These are phyloP conservation scores for Subacronicta megacephala DNA, from an alignment of 2,888 invertebrate genomes.

Conservation along the genomic window DNA sequence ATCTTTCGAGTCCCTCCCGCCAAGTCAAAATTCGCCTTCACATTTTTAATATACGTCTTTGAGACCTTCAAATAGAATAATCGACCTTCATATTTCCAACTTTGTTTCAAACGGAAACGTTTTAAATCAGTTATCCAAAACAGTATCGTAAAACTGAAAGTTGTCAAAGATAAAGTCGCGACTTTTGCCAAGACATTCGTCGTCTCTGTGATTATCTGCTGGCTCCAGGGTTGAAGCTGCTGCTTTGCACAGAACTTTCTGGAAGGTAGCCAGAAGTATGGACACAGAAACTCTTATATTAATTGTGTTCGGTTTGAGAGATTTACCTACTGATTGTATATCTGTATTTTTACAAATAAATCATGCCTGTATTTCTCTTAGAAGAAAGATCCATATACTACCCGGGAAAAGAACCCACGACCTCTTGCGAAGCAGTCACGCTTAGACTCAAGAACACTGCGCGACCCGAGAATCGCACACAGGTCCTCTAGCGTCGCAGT, in stretches of 20 bases:
- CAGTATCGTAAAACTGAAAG: constrained; percentile 46
- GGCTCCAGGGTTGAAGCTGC: constrained; percentile 35
- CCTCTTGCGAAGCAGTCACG: no score
- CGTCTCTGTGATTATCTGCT: constrained; percentile 53
- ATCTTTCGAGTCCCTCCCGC: no score
- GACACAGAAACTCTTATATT: constrained; percentile 41
- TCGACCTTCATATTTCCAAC: not conserved
- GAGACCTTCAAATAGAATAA: no score
- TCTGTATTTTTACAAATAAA: no score
- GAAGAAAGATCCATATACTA: no score
- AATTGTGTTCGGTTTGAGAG: constrained; percentile 37
- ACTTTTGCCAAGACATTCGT: constrained; percentile 53
- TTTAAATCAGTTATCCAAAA: constrained; percentile 35
- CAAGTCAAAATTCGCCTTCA: no score
- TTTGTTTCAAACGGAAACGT: not conserved
- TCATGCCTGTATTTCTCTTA: no score
- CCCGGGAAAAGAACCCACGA: no score
- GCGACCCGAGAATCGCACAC: no score
- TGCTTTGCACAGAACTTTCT: constrained; percentile 37
- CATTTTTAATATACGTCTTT: no score
- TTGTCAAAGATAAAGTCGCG: constrained; percentile 43
- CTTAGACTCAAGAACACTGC: no score
- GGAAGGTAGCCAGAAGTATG: constrained; percentile 41
- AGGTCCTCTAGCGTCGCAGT: no score
- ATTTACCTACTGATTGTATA: constrained; percentile 19